Base-by-base conservation (phyloP, 2,113 vertebrate species). In the Ariopsis seemanni region DNA sequence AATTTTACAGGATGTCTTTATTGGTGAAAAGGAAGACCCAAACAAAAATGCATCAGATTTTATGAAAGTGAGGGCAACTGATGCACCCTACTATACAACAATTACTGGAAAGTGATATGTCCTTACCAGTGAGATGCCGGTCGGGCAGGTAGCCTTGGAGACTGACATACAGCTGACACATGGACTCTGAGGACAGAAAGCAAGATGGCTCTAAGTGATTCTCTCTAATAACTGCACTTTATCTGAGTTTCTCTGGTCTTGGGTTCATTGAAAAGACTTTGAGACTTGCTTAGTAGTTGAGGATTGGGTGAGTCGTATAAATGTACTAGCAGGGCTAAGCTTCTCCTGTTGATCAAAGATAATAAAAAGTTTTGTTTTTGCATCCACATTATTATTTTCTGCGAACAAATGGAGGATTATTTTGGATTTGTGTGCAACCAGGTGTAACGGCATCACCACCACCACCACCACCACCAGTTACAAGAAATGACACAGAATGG, bases 121-220 rank as follows among this genome's bases (percentile, higher is more conserved):
- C 91, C 96, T 96, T 92, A 97, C 96, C 0, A 90, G 85, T 67
- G 91, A 86, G 34, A 91, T 87, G 78, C 96, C 93, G 0, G 91
- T 87, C 0, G 95, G 93, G 88, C 96, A 98, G 84, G 65, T 63
- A 77, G 91, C 85, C 84, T 53, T 10, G 2, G 79, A 22, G 1
- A 87, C 2, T 0, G 86, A 52, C 0, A 52, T 88, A 89, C 95
- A 97, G 77, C 93, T 94, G 27, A 91, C 89, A 89, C 97, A 98
- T 0, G 89, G 27, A 62, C 93, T 93, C 97, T 97, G 92, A 65
- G 89, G 69, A 71, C 75, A 57, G 77, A 2, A 79, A 60, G 78
- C 30, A 52, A 82, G 14, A 65, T 34, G 20, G 17, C n/a, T 7
- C n/a, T 67, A 55, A 67, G 10, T 20, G 27, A 20, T 63, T 62